Conservation (phyloP, 2,888 invertebrate genomes). For the Podotricha telesiphe region DNA sequence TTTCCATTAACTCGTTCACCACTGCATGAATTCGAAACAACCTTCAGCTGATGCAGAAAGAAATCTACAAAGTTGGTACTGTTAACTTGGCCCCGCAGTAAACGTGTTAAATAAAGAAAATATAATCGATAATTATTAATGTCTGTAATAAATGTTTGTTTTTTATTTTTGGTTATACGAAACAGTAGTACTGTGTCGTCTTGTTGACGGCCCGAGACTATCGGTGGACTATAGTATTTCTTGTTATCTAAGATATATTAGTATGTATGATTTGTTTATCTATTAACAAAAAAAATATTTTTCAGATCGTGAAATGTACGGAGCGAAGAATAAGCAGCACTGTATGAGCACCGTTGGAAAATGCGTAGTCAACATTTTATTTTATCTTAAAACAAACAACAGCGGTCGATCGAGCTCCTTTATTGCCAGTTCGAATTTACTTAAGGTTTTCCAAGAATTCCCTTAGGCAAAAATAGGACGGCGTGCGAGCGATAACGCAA, state of each 20-base stretch:
- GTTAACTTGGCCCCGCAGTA: background rate
- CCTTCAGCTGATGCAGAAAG: background rate
- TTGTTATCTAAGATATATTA: background rate
- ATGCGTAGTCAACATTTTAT: conserved; percentile 47
- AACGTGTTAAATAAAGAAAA: no score
- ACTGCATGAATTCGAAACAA: background rate
- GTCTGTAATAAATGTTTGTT: no score
- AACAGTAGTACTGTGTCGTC: background rate
- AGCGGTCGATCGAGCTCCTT: conserved; percentile 47
- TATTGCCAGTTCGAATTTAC: background rate
- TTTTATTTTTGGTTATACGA: no score
- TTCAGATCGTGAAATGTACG: conserved; percentile 36
- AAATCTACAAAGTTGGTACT: background rate
- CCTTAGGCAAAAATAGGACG: conserved; percentile 48
- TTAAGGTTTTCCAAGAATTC: background rate
- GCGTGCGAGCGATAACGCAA: conserved; percentile 65
- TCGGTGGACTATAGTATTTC: background rate
- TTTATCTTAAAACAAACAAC: conserved; percentile 28
- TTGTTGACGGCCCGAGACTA: background rate
- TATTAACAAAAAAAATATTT: conserved; percentile 30
- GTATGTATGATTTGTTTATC: no score
- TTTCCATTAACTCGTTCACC: background rate
- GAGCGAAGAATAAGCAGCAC: conserved; percentile 8
- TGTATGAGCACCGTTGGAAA: conserved; percentile 44
- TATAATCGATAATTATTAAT: no score